Percentiles rank a stretch among this genome's conserved stretches.
Conservation (phyloP, 1,140 invertebrate genomes). For the Zaprionus kolodkinae region DNA sequence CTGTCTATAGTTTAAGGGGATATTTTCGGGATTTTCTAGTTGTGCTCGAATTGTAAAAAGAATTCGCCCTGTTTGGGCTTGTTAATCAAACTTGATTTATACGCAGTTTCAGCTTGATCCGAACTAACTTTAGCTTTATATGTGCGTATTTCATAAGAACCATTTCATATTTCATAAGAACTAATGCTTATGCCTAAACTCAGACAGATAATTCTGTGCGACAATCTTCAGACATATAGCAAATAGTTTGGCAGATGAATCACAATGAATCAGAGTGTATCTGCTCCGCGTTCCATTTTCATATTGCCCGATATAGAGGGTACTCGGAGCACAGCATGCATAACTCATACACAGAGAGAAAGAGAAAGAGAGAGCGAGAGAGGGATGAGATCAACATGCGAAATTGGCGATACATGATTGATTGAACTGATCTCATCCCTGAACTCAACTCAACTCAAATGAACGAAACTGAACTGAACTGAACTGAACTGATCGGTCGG, state of each 20-base stretch:
- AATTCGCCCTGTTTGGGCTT: accelerated
- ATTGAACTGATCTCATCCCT: conserved; percentile 1
- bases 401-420: conserved; percentile 7
- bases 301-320: background rate
- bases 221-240: background rate
- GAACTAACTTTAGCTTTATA: too few species aligned
- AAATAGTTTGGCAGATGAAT: conserved; percentile 5
- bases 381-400: conserved; percentile 31
- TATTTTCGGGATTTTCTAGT: too few species aligned
- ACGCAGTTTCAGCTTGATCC: background rate
- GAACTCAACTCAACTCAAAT: background rate
- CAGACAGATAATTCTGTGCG: background rate
- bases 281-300: background rate
- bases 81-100: background rate
- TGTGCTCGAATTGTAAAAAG: too few species aligned
- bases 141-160: too few species aligned
- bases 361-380: background rate
- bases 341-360: background rate
- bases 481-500: conserved; percentile 5
- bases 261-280: conserved; percentile 3
- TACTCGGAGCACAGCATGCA: background rate
- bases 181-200: background rate
- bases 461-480: conserved; percentile 7
- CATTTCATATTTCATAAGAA: background rate
- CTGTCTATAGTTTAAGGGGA: too few species aligned